phyloP scores from a whole-genome alignment of 2,797 vertebrate genomes.

The Caiman crocodilus region DNA sequence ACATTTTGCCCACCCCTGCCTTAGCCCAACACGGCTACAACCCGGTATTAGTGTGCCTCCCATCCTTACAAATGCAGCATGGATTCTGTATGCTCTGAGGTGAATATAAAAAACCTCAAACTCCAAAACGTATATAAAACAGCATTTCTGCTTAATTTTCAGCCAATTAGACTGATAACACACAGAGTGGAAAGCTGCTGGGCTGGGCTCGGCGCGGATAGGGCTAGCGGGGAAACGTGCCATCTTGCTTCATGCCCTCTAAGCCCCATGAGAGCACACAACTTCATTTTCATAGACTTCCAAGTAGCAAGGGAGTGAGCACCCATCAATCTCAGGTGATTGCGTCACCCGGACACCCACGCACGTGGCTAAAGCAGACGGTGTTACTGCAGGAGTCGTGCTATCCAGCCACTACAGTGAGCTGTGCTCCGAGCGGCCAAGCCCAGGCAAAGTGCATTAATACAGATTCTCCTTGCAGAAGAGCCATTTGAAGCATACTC shows the following conservation, averaged over 20 bases:
- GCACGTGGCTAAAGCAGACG: accelerated
- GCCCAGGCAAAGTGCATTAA: background rate
- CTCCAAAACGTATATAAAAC: background rate
- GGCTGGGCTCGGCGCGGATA: background rate
- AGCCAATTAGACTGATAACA: background rate
- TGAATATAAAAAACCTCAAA: background rate
- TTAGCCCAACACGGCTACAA: too few species aligned
- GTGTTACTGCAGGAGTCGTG: accelerated
- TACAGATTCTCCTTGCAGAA: background rate
- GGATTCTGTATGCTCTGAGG: background rate
- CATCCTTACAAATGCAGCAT: background rate
- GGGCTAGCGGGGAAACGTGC: background rate
- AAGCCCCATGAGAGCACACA: accelerated
- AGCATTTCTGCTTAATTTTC: accelerated
- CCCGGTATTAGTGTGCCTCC: background rate
- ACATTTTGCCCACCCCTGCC: too few species aligned
- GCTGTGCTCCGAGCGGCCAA: background rate
- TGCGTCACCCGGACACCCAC: accelerated
- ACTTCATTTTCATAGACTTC: accelerated
- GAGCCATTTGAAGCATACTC: too few species aligned
- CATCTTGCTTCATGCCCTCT: background rate
- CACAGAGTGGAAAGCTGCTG: background rate
- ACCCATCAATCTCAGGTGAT: accelerated
- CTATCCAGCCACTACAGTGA: background rate
- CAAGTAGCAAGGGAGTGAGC: accelerated